Percentiles rank a stretch among this genome's conserved stretches.
phyloP scores from a whole-genome alignment of 1,140 invertebrate genomes.

The Cyrtorhinus lividipennis region DNA sequence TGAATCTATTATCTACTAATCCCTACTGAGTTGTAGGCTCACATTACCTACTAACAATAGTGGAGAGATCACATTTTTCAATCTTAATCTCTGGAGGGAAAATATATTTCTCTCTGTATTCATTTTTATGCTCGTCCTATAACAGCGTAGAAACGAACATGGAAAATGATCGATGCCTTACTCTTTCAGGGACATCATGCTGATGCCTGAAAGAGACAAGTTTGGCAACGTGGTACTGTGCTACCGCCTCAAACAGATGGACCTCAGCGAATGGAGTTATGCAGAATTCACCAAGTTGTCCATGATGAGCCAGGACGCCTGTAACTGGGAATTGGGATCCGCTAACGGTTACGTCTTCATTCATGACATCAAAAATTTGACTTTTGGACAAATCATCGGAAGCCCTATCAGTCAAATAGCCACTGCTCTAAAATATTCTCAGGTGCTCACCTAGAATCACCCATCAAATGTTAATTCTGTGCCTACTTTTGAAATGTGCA shows the following conservation, averaged over 20 bases:
- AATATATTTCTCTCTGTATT: too few relatives aligned
- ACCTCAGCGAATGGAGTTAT: conserved; percentile 16
- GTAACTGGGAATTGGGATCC: conserved; percentile 20
- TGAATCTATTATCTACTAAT: too few relatives aligned
- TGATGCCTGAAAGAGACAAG: not conserved
- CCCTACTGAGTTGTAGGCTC: too few relatives aligned
- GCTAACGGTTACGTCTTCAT: conserved; percentile 23
- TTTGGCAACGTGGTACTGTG: not conserved
- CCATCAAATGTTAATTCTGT: too few relatives aligned
- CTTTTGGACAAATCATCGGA: conserved; percentile 20
- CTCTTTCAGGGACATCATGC: conserved; percentile 7
- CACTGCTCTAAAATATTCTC: conserved; percentile 18
- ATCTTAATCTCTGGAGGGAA: too few relatives aligned
- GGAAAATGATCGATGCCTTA: too few relatives aligned
- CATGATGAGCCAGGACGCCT: conserved; percentile 22
- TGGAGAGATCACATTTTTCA: too few relatives aligned
- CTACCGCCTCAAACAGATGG: conserved; percentile 4
- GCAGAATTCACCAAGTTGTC: not conserved
- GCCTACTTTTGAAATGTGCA: not conserved
- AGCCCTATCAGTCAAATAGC: conserved; percentile 8
- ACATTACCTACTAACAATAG: too few relatives aligned
- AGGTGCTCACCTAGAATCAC: conserved; percentile 20
- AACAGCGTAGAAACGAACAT: too few relatives aligned
- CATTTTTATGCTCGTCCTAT: too few relatives aligned
- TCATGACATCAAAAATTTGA: conserved; percentile 21